Base-by-base conservation (phyloP, 2,888 invertebrate genomes). In the Microdon myrmicae region DNA sequence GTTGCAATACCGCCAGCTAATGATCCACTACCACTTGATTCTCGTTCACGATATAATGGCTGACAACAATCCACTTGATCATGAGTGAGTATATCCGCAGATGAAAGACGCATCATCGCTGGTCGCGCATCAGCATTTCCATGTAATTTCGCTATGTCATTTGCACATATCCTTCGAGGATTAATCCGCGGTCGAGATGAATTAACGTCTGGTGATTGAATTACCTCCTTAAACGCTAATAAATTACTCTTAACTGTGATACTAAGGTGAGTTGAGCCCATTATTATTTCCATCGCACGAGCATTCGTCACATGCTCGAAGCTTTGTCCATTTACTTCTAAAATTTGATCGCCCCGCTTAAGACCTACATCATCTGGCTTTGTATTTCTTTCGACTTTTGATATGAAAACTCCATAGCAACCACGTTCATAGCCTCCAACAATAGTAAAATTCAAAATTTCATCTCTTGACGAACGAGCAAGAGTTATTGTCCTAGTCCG, bases 171-270 rank as follows among this genome's bases (percentile, higher is more conserved):
- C 19, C 75, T 73, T 2, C 78, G 72, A 2, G 78, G 78, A 68
- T 75, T 74, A 28, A 86, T 85, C 16, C 55, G 49, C 8, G 59
- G 32, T 7, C 55, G 54, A 22, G 9, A 68, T 29, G 56, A 66
- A 23, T 71, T 72, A 9, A 73, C 67, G 13, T 79, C 77, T 7
- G 75, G 68, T 68, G 77, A 83, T 67, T 84, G 80, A 68, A 86
- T 77, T 81, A 86, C 85, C 77, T 86, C 85, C 69, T 89, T 89
- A 73, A 89, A 89, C 79, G 93, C 91, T 75, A 96, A 84, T 72
- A 98, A 85, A 83, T 99, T 99, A 74, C 95, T 96, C 82, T 96
- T 97, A 39, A 99, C 94, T 47, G 94, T 94, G 70, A 99, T 92
- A 78, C 94, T 93, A 60, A 99, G 83, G 82, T 98, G 98, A 37